Percentiles rank a stretch among this genome's conserved stretches.
Conservation (phyloP, 2,888 invertebrate species). For the Chironomus tentans region DNA sequence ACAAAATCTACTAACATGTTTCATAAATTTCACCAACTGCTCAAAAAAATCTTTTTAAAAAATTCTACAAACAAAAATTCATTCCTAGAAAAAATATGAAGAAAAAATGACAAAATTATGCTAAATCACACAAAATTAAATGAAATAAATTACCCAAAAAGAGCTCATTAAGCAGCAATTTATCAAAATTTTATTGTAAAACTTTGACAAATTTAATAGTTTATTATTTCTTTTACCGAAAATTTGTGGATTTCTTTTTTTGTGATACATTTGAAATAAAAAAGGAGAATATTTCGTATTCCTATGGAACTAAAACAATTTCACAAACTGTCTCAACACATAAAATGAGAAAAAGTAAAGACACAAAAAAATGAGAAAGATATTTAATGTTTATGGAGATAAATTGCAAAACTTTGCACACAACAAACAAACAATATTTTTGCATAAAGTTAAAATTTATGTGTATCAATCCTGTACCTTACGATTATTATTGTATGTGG, state of each 20-base stretch:
- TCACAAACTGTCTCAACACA: not conserved
- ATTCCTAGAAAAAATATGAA: not conserved
- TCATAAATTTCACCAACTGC: not conserved
- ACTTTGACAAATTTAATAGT: conserved; percentile 27
- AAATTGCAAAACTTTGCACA: conserved; percentile 4
- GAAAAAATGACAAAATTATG: not conserved
- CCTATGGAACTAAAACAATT: not conserved
- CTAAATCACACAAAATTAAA: not conserved
- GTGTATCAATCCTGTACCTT: too few species aligned
- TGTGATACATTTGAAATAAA: not conserved
- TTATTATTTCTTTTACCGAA: conserved; percentile 2
- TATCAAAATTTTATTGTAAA: conserved; percentile 26
- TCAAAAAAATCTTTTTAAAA: too few species aligned
- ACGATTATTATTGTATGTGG: too few species aligned
- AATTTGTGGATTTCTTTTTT: not conserved
- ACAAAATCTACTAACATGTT: too few species aligned
- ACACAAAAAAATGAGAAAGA: not conserved
- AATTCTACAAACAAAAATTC: not conserved
- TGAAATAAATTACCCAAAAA: not conserved
- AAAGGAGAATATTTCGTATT: not conserved
- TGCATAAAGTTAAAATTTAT: too few species aligned
- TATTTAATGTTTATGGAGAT: not conserved
- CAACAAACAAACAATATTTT: not conserved
- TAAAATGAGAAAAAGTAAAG: not conserved
- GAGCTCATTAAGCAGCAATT: conserved; percentile 21